Evolutionary conservation across 1,140 invertebrate genomes (phyloP).

Genomic region (Orussus abietinus): DNA sequence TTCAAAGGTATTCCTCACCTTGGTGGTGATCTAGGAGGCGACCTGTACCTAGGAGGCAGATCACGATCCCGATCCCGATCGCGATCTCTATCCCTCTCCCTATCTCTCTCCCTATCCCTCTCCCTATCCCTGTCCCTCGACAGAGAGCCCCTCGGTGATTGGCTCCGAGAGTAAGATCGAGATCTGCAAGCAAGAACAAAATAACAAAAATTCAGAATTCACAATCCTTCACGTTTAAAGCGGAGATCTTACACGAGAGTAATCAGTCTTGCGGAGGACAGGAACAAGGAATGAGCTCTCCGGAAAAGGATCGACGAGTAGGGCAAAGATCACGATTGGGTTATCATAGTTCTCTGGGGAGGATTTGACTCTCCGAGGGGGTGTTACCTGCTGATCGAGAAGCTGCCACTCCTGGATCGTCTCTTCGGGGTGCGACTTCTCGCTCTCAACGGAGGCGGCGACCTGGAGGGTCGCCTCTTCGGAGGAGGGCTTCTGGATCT

Average conservation of each 20-base stretch:
- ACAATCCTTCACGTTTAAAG: too few relatives aligned
- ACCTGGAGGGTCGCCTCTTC: constrained; percentile 40
- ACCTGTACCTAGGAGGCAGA: constrained; percentile 49
- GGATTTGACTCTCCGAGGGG: too few relatives aligned
- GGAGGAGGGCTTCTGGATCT: constrained; percentile 46
- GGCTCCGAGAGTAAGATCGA: constrained; percentile 49
- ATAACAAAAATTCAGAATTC: constrained; percentile 13
- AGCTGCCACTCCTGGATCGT: constrained; percentile 48
- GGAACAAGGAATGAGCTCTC: too few relatives aligned
- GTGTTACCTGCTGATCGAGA: constrained; percentile 57
- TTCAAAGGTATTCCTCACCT: constrained; percentile 37
- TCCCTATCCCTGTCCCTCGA: constrained; percentile 42
- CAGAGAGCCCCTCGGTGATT: constrained; percentile 44
- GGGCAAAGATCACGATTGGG: too few relatives aligned
- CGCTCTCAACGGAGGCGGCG: constrained; percentile 42
- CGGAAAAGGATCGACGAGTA: too few relatives aligned
- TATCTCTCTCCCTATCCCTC: constrained; percentile 28
- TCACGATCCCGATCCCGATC: constrained; percentile 33
- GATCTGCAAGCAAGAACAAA: constrained; percentile 32
- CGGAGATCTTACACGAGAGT: too few relatives aligned
- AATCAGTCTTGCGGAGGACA: too few relatives aligned
- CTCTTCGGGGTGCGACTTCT: constrained; percentile 51
- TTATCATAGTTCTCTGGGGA: too few relatives aligned
- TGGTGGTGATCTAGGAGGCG: constrained; percentile 53
- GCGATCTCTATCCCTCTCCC: constrained; percentile 25